Conservation (phyloP, 2,113 vertebrate genomes). For the Leucopsar rothschildi region DNA sequence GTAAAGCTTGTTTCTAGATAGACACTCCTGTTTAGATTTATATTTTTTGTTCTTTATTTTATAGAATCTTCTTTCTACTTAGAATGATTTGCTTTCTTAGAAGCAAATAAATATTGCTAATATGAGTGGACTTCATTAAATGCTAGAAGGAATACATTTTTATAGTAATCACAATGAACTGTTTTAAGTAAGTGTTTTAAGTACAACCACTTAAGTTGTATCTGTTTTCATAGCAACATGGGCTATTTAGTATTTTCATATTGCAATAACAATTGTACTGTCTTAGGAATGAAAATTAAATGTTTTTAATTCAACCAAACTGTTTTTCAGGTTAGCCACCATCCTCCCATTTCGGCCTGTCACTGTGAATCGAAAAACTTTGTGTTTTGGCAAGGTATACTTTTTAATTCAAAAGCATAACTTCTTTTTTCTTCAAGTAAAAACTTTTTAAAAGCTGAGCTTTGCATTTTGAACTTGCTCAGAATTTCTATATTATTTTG, state of each 20-base stretch:
- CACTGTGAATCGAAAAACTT: conserved; percentile 99
- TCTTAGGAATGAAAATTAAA: neutral
- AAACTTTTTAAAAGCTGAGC: neutral
- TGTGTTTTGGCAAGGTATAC: conserved; percentile 98
- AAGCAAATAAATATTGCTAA: neutral
- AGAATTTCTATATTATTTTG: neutral
- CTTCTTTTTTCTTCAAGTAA: neutral
- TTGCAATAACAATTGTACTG: neutral
- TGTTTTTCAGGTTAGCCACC: conserved; percentile 93
- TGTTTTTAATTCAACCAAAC: neutral
- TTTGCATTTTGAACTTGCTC: conserved; percentile 4
- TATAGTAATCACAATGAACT: neutral
- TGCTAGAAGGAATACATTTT: neutral
- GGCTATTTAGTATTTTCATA: neutral
- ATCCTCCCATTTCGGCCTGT: conserved; percentile 97
- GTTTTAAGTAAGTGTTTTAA: neutral
- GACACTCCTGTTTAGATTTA: neutral
- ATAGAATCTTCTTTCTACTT: neutral
- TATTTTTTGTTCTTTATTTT: neutral
- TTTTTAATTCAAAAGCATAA: conserved; percentile 47
- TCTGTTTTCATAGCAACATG: neutral
- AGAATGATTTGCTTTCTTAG: neutral
- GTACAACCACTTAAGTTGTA: neutral
- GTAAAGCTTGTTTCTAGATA: conserved; percentile 63
- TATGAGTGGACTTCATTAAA: neutral